phyloP scores from a whole-genome alignment of 2,888 invertebrate species.

The Cheilosia vernalis region DNA sequence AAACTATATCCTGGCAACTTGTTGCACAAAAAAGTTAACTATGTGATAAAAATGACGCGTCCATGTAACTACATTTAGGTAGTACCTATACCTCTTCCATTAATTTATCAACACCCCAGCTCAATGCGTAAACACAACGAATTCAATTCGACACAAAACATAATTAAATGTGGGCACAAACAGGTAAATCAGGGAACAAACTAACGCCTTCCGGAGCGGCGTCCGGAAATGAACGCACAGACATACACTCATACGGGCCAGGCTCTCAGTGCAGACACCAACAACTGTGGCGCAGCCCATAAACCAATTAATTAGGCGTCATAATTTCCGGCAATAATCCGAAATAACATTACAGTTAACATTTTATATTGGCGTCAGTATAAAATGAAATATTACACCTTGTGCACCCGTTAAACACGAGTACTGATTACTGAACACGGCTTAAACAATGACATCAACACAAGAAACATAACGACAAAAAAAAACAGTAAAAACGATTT shows the following conservation, averaged over 20 bases:
- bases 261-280: background rate
- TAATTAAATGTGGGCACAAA: conserved; percentile 40
- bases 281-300: conserved; percentile 12
- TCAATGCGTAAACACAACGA: background rate
- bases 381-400: conserved; percentile 70
- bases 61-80: too few relatives aligned
- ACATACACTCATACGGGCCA: background rate
- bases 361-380: conserved; percentile 70
- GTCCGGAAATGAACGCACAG: background rate
- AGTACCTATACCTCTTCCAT: too few relatives aligned
- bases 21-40: too few relatives aligned
- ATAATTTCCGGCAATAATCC: conserved; percentile 73
- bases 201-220: background rate
- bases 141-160: conserved; percentile 46
- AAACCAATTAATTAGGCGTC: conserved; percentile 71
- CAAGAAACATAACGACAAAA: conserved; percentile 3
- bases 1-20: too few relatives aligned
- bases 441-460: conserved; percentile 63
- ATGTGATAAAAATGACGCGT: too few relatives aligned
- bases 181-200: background rate
- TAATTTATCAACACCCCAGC: too few relatives aligned
- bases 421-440: conserved; percentile 27
- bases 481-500: conserved; percentile 67
- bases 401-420: conserved; percentile 67
- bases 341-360: conserved; percentile 74